Evolutionary conservation across 2,888 invertebrate genomes (phyloP), one percentile per base, ranked within the genome.

Genomic region (Epirrhoe alternata): DNA sequence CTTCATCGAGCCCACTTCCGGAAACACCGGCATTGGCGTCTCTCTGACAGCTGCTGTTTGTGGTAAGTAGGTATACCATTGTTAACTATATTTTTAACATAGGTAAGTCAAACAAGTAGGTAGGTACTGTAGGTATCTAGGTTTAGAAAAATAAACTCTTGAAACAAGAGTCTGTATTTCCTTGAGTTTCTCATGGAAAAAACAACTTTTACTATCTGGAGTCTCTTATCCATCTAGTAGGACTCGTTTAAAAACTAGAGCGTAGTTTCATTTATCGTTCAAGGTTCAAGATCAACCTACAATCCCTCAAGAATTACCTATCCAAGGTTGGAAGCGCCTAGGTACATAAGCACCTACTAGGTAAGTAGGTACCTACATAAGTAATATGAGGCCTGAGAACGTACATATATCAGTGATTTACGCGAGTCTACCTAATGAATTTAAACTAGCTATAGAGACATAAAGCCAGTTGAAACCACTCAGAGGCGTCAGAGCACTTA

Each of bases 1-100:
- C 12, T 95, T 99, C 53, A 97, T 98, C 75, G 99, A 99, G 84
- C 98, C 99, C 0, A 98, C 99, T 0, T 98, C 98, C 8, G 96
- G 96, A 57, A 96, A 87, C 64, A 87, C 95, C 68, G 98, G 98
- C 69, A 98, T 99, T 82, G 99, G 99, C 45, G 87, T 99, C 65
- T 98, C 99, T 0, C 94, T 99, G 90, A 97, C 97, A 30, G 96
- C 97, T 64, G 98, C 98, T 33, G 97, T 98, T 12, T 70, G 72
- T 66, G 86, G 86, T 85, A 77, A 70, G 59, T 61, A 16, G n/a
- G n/a, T n/a, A n/a, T n/a, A n/a, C n/a, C n/a, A n/a, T n/a, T n/a
- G n/a, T n/a, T n/a, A n/a, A n/a, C n/a, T n/a, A n/a, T n/a, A n/a
- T n/a, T n/a, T n/a, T 24, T 24, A 24, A 24, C 3, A 24, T 24